These are phyloP conservation scores for Drosophila multiciliata DNA, from an alignment of 2,888 invertebrate species.

Conservation along the genomic window DNA sequence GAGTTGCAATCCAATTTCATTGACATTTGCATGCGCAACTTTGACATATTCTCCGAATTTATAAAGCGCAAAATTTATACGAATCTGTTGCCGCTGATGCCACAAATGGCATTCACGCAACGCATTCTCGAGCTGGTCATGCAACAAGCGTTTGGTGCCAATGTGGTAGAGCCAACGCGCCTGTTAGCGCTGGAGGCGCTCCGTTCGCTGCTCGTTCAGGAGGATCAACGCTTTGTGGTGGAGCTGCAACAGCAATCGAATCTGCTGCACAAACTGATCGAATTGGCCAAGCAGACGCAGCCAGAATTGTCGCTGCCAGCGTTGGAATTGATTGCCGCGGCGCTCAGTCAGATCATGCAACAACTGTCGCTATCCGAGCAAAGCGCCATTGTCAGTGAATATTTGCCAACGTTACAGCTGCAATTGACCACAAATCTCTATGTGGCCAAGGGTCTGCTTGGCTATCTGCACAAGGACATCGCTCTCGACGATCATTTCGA, in stretches of 20 bases:
- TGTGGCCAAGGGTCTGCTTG: slow-evolving; percentile 83
- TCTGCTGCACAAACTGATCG: slow-evolving; percentile 84
- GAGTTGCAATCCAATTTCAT: slow-evolving; percentile 82
- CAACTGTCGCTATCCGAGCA: slow-evolving; percentile 85
- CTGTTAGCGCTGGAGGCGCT: slow-evolving; percentile 80
- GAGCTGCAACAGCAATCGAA: slow-evolving; percentile 85
- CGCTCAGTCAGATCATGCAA: slow-evolving; percentile 85
- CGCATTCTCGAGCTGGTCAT: slow-evolving; percentile 78
- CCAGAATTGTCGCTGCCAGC: slow-evolving; percentile 59
- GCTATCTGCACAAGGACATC: slow-evolving; percentile 81
- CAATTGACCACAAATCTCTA: slow-evolving; percentile 80
- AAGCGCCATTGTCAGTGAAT: slow-evolving; percentile 84
- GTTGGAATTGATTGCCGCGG: slow-evolving; percentile 83
- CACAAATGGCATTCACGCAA: slow-evolving; percentile 78
- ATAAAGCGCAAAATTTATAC: slow-evolving; percentile 79
- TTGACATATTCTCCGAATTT: slow-evolving; percentile 70
- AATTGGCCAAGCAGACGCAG: slow-evolving; percentile 68
- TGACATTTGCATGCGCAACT: slow-evolving; percentile 74
- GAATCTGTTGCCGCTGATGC: slow-evolving; percentile 77
- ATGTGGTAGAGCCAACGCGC: slow-evolving; percentile 58
- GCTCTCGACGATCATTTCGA: slow-evolving; percentile 82
- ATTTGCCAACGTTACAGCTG: slow-evolving; percentile 81
- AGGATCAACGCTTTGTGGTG: slow-evolving; percentile 80
- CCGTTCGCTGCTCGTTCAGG: slow-evolving; percentile 67
- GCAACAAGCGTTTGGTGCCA: slow-evolving; percentile 66